phyloP scores from a whole-genome alignment of 2,888 invertebrate genomes.

The Liopterus haemorrhoidalis region DNA sequence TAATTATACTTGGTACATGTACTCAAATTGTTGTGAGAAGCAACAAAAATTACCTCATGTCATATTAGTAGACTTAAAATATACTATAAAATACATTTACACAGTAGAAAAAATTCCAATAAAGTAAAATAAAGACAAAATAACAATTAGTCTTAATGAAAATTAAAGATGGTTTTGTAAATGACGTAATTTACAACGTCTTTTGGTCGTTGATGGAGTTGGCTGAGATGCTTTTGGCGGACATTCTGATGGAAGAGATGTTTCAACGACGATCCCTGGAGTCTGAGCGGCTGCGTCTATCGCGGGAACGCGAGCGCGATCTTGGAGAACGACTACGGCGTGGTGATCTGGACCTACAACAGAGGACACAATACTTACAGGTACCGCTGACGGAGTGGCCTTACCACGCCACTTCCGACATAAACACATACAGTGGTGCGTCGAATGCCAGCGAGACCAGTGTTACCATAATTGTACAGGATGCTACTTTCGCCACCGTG shows the following conservation, averaged over 20 bases:
- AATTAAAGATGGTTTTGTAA: neutral
- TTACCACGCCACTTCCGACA: constrained; percentile 15
- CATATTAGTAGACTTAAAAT: constrained; percentile 19
- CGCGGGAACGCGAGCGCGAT: constrained; percentile 52
- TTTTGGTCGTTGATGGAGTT: too few relatives aligned
- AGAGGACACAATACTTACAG: constrained; percentile 13
- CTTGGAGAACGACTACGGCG: constrained; percentile 45
- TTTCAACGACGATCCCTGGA: constrained; percentile 55
- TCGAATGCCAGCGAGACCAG: neutral
- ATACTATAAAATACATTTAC: constrained; percentile 24
- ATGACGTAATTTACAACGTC: too few relatives aligned
- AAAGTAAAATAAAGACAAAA: constrained; percentile 16
- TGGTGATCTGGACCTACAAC: constrained; percentile 45
- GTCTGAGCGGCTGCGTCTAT: constrained; percentile 53
- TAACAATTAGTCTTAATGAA: constrained; percentile 4
- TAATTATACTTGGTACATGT: neutral
- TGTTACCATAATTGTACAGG: neutral
- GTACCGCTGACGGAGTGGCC: constrained; percentile 2
- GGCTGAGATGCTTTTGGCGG: too few relatives aligned
- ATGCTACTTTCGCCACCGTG: constrained; percentile 10
- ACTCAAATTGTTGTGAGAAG: constrained; percentile 4
- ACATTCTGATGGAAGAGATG: too few relatives aligned
- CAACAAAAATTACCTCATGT: neutral
- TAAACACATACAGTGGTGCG: neutral
- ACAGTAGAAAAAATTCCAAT: constrained; percentile 17